These are phyloP conservation scores for Anarsia innoxiella DNA, from an alignment of 2,888 invertebrate genomes.

Conservation along the genomic window DNA sequence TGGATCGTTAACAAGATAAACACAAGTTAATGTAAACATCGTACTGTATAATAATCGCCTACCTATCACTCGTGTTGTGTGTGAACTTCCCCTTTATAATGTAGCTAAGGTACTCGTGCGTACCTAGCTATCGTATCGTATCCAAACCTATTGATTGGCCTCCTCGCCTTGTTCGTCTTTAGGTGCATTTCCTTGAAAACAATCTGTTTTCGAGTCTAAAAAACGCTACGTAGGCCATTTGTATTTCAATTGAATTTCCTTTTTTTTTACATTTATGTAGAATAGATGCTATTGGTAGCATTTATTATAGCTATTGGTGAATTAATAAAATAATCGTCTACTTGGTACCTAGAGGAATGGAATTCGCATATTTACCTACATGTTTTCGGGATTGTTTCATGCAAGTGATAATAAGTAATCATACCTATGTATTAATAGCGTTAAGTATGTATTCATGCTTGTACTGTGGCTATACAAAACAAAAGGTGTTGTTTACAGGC, in stretches of 20 bases:
- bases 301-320: no score
- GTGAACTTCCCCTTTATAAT: constrained; percentile 32
- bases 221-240: constrained; percentile 8
- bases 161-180: constrained; percentile 25
- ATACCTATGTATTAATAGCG: no score
- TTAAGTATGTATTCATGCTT: no score
- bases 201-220: constrained; percentile 21
- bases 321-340: no score
- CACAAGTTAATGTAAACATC: constrained; percentile 28
- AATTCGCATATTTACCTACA: no score
- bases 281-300: no score
- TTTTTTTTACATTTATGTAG: neutral
- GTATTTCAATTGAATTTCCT: neutral
- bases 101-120: no score
- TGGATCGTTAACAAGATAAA: constrained; percentile 35
- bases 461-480: no score
- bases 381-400: no score
- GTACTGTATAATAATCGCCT: constrained; percentile 27
- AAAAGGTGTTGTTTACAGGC: constrained; percentile 49
- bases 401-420: no score
- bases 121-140: constrained; percentile 2
- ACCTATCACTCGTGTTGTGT: constrained; percentile 29
- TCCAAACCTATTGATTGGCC: constrained; percentile 54
- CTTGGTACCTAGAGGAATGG: no score
- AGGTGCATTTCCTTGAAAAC: constrained; percentile 46